Evolutionary conservation across 2,797 vertebrate species (phyloP).

Genomic region (Spinus pinus): DNA sequence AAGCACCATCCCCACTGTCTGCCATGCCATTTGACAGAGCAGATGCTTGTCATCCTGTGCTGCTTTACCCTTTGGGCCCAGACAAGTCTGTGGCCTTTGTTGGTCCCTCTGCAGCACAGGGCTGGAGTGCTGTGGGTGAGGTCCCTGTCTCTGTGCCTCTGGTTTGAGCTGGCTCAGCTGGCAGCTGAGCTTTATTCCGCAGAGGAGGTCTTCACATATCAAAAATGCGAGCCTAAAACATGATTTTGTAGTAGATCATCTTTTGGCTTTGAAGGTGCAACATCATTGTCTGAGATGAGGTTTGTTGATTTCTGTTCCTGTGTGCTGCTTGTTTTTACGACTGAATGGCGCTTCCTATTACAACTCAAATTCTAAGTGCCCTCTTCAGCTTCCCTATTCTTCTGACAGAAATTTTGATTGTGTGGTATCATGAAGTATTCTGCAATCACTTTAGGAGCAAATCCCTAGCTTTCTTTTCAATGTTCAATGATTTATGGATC

Average conservation of each 20-base stretch:
- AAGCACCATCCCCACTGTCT: neutral
- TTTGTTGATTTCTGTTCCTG: neutral
- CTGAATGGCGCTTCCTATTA: neutral
- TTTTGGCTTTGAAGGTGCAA: neutral
- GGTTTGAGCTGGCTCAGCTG: neutral
- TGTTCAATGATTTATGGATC: neutral
- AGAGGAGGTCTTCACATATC: neutral
- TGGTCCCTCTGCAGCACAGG: fast-evolving
- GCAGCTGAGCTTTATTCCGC: neutral
- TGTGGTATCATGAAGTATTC: neutral
- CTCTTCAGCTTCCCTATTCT: neutral
- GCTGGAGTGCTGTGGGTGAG: neutral
- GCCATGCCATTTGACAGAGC: neutral
- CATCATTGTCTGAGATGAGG: neutral
- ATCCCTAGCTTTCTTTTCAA: neutral
- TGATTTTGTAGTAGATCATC: neutral
- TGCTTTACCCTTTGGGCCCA: neutral
- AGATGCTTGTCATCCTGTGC: neutral
- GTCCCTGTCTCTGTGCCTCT: neutral
- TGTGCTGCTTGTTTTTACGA: neutral
- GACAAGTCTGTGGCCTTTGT: neutral
- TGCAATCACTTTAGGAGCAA: neutral
- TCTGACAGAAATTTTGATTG: neutral
- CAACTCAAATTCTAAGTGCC: neutral
- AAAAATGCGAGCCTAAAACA: neutral